These are phyloP conservation scores for Nymphalis urticae DNA, from an alignment of 2,888 invertebrate species.

Conservation along the genomic window DNA sequence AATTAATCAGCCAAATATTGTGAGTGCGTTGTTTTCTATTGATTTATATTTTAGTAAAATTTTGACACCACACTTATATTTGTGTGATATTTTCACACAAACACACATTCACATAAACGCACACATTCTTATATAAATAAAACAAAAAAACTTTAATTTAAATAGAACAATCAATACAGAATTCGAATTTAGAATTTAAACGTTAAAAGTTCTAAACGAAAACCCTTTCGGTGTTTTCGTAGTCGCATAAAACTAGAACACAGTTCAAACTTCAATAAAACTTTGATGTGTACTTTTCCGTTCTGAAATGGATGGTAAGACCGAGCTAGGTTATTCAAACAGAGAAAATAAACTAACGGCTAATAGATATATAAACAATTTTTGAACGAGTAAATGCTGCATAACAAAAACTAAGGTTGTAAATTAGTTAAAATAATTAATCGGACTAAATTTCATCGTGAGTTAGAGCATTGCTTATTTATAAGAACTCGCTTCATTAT, in stretches of 20 bases:
- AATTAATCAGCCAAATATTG: no score
- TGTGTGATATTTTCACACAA: no score
- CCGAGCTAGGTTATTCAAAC: conserved; percentile 31
- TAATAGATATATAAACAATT: conserved; percentile 14
- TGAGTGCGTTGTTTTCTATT: no score
- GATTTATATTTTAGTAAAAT: no score
- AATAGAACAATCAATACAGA: not conserved
- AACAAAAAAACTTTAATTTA: no score
- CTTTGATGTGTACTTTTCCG: conserved; percentile 9
- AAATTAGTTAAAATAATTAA: no score
- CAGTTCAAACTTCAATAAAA: conserved; percentile 17
- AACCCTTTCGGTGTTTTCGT: not conserved
- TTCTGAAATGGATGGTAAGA: conserved; percentile 15
- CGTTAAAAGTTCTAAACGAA: not conserved
- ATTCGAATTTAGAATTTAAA: not conserved
- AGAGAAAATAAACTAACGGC: conserved; percentile 23
- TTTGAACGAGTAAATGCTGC: conserved; percentile 12
- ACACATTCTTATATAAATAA: no score
- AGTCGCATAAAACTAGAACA: conserved; percentile 18
- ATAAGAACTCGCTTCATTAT: no score
- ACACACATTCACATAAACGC: no score
- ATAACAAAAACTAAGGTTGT: not conserved
- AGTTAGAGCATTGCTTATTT: no score
- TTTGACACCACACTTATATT: no score
- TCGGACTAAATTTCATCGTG: no score